Percentiles rank a stretch among this genome's conserved stretches.
Evolutionary conservation across 2,797 vertebrate genomes (phyloP).

Genomic region (Sebastes hubbsi): DNA sequence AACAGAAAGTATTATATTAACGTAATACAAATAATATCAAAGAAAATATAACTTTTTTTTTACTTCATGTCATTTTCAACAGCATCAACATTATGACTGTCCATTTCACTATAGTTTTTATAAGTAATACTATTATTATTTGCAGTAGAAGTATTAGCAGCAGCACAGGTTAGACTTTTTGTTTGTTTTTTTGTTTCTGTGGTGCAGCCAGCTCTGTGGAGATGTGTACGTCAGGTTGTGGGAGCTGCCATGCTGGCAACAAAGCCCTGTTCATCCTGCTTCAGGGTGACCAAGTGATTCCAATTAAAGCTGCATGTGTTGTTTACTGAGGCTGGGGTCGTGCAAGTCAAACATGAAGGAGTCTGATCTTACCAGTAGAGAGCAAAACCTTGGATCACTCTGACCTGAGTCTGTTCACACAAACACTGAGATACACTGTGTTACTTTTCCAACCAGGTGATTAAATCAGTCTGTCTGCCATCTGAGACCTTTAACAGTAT

Average conservation of each 20-base stretch:
- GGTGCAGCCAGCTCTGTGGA: slow-evolving; percentile 30
- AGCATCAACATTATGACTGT: not conserved
- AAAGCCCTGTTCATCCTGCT: slow-evolving; percentile 78
- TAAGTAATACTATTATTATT: no score
- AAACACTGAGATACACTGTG: slow-evolving; percentile 38
- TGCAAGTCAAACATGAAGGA: slow-evolving; percentile 73
- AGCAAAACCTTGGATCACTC: slow-evolving; percentile 49
- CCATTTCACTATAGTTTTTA: not conserved
- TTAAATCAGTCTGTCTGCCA: slow-evolving; percentile 12
- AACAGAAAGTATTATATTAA: not conserved
- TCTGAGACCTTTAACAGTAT: not conserved
- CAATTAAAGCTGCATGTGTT: slow-evolving; percentile 80
- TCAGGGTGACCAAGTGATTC: slow-evolving; percentile 81
- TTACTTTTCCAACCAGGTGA: slow-evolving; percentile 10
- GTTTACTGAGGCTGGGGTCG: slow-evolving; percentile 78
- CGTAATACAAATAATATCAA: not conserved
- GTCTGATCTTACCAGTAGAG: slow-evolving; percentile 64
- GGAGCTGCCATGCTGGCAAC: slow-evolving; percentile 57
- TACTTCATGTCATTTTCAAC: not conserved
- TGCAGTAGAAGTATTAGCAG: not conserved
- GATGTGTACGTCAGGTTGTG: slow-evolving; percentile 57
- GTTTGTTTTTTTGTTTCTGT: not conserved
- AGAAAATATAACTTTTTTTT: not conserved
- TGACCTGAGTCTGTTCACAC: slow-evolving; percentile 23
- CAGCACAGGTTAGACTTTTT: not conserved